Evolutionary conservation across 2,888 invertebrate genomes (phyloP).

Genomic region (Andrena bucephala): DNA sequence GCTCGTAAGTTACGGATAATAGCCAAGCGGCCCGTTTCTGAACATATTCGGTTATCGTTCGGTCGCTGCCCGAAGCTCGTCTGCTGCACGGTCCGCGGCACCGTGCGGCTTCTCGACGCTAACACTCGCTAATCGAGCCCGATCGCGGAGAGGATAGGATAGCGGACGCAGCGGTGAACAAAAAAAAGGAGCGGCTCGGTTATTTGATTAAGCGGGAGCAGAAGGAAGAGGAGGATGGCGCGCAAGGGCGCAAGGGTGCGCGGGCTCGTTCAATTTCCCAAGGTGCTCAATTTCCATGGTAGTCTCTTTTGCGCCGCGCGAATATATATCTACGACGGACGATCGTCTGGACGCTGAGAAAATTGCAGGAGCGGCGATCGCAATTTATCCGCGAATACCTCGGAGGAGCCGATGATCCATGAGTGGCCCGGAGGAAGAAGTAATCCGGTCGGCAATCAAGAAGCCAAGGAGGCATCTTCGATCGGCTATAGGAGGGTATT

Average conservation of each 20-base stretch:
- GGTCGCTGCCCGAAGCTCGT: conserved; percentile 55
- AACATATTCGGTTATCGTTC: conserved; percentile 75
- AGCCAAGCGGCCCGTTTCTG: conserved; percentile 69
- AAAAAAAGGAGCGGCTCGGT: conserved; percentile 1
- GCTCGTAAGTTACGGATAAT: conserved; percentile 80
- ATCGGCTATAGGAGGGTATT: conserved; percentile 36
- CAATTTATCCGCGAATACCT: conserved; percentile 70
- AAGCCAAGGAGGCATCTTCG: conserved; percentile 57
- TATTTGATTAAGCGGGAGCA: conserved; percentile 49
- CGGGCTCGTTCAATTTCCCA: conserved; percentile 50
- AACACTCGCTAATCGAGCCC: conserved; percentile 38
- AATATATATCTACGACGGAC: conserved; percentile 63
- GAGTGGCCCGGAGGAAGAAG: conserved; percentile 70
- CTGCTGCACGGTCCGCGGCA: conserved; percentile 4
- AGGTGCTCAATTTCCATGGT: conserved; percentile 61
- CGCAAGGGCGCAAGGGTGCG: not conserved
- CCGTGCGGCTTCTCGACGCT: conserved; percentile 15
- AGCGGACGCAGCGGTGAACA: not conserved
- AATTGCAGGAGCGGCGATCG: conserved; percentile 68
- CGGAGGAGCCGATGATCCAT: conserved; percentile 69
- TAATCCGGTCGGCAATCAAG: conserved; percentile 74
- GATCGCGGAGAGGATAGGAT: conserved; percentile 23
- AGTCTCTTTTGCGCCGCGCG: conserved; percentile 58
- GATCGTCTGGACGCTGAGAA: conserved; percentile 69
- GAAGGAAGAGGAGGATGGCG: conserved; percentile 2